Evolutionary conservation across 92 coral and sea anemone species (phyloP).

Genomic region (Palythoa grandis): DNA sequence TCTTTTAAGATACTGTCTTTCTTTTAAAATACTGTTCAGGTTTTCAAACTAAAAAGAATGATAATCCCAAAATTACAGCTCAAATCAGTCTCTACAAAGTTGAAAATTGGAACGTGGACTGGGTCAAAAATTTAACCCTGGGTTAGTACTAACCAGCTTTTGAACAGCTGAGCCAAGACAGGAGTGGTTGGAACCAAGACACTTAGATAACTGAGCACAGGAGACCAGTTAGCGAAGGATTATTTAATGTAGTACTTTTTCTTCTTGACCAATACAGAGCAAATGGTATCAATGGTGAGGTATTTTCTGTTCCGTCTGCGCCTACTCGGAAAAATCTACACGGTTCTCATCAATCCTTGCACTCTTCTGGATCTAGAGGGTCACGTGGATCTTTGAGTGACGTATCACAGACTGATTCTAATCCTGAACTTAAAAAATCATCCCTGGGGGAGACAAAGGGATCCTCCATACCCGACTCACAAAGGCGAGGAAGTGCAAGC

Average conservation of each 20-base stretch:
- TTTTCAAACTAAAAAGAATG: too few species aligned
- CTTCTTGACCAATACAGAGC: background rate
- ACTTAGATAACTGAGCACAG: background rate
- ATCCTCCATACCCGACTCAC: slow-evolving; percentile 61
- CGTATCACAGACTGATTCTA: slow-evolving; percentile 74
- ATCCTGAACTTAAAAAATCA: slow-evolving; percentile 69
- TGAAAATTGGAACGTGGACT: too few species aligned
- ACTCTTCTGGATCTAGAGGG: slow-evolving; percentile 78
- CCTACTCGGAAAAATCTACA: slow-evolving; percentile 64
- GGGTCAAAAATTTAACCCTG: too few species aligned
- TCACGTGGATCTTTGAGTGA: slow-evolving; percentile 79
- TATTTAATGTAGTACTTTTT: background rate
- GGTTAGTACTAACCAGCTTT: too few species aligned
- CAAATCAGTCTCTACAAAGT: too few species aligned
- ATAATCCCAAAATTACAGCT: too few species aligned
- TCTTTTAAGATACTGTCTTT: too few species aligned
- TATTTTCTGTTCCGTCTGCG: slow-evolving; percentile 75
- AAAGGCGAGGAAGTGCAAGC: slow-evolving; percentile 78
- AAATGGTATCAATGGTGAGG: slow-evolving; percentile 22
- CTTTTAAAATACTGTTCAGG: too few species aligned
- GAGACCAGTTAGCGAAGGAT: background rate
- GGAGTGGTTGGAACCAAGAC: background rate
- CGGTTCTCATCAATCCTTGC: slow-evolving; percentile 76
- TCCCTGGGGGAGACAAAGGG: slow-evolving; percentile 42
- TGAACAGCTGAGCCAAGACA: background rate